These are phyloP conservation scores for Petaurus breviceps DNA, from an alignment of 2,113 vertebrate genomes.

Conservation along the genomic window DNA sequence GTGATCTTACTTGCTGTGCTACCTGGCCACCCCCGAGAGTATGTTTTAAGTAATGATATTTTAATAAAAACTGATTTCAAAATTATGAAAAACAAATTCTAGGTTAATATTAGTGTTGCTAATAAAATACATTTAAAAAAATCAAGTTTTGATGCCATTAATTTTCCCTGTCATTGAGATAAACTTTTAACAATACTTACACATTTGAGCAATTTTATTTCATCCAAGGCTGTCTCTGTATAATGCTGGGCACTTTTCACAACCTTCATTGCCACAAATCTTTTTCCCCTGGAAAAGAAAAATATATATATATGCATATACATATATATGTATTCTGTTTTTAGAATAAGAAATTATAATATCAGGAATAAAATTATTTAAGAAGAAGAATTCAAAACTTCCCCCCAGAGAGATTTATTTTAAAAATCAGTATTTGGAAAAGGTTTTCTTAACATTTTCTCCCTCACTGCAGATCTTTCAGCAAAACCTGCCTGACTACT, in stretches of 20 bases:
- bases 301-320: neutral
- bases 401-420: neutral
- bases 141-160: neutral
- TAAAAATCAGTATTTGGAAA: neutral
- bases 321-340: neutral
- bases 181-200: slow-evolving; percentile 84
- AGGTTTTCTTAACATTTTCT: neutral
- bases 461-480: neutral
- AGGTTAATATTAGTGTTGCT: slow-evolving; percentile 13
- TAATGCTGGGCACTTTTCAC: slow-evolving; percentile 99
- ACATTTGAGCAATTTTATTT: slow-evolving; percentile 91
- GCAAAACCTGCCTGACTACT: neutral
- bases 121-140: neutral
- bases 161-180: slow-evolving; percentile 32
- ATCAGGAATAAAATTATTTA: neutral
- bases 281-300: slow-evolving; percentile 91
- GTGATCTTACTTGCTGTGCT: no score
- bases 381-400: neutral
- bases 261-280: slow-evolving; percentile 99
- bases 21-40: no score
- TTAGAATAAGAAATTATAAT: slow-evolving; percentile 18
- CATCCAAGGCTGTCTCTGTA: slow-evolving; percentile 98
- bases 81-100: slow-evolving; percentile 41
- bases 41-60: neutral
- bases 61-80: slow-evolving; percentile 27